Percentiles rank a stretch among this genome's conserved stretches.
Conservation (phyloP, 2,797 vertebrate species). For the Acanthis flammea region DNA sequence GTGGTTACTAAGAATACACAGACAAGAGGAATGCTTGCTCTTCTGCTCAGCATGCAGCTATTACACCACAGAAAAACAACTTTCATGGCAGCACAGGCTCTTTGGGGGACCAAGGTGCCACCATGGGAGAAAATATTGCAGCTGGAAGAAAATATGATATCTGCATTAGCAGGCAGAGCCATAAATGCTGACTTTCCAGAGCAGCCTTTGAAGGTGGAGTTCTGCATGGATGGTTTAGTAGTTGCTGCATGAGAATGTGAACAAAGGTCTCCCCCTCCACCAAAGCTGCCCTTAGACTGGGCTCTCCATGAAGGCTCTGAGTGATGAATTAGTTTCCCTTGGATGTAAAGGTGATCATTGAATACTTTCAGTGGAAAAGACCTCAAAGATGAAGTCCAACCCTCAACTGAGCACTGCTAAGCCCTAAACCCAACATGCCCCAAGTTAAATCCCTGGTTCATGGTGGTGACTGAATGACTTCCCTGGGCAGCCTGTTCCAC, state of each 20-base stretch:
- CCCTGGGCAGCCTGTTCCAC: not conserved
- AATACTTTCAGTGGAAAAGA: not conserved
- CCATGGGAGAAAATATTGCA: not conserved
- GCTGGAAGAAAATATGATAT: not conserved
- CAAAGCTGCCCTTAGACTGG: not conserved
- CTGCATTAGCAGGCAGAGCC: not conserved
- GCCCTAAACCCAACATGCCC: not conserved
- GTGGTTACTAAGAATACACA: not conserved
- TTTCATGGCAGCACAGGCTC: accelerated
- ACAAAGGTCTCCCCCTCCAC: accelerated
- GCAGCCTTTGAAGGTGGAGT: not conserved
- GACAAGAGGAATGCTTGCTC: not conserved
- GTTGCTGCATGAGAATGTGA: not conserved
- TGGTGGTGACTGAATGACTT: not conserved
- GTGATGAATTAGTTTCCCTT: not conserved
- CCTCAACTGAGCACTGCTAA: not conserved
- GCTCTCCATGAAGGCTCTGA: not conserved
- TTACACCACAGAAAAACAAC: not conserved
- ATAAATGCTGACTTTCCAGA: not conserved
- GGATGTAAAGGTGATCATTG: not conserved
- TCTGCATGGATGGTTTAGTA: not conserved
- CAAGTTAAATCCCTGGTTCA: not conserved
- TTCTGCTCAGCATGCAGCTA: not conserved
- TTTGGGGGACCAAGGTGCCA: accelerated
- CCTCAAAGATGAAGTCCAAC: not conserved